Base-by-base conservation (phyloP, 2,113 vertebrate species). In the Craseonycteris thonglongyai region DNA sequence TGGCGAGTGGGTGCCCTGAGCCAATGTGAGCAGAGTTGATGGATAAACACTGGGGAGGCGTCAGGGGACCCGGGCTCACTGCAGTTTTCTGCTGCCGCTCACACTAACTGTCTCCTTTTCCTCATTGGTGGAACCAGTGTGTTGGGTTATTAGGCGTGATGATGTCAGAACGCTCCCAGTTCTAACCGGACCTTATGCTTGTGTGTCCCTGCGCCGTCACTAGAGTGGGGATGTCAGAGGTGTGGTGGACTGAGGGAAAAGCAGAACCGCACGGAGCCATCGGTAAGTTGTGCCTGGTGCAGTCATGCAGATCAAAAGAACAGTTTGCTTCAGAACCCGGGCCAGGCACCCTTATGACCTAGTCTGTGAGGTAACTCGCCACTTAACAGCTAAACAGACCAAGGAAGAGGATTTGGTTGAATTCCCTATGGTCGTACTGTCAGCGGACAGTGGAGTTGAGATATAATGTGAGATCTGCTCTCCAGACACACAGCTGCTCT, bases 181-280 rank as follows among this genome's bases (percentile, higher is more conserved):
- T 33, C 18, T 38, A 22, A 4, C 4, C 0, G 1, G 1, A 0
- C 24, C 26, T 35, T 10, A 3, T 45, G 2, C 16, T 47, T 26
- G 59, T 38, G 0, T 5, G 11, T 35, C 12, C 16, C 8, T 5
- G 18, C 8, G 3, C 14, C n/a, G 30, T 22, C 13, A 28, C 6
- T 12, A 10, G 6, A 16, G 21, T 7, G 42, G 33, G 40, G 16
- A 14, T 26, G 69, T 38, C 33, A 42, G n/a, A 90, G n/a, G 26
- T 49, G 21, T 5, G 28, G 56, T 38, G 68, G 76, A 38, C 69
- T 28, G 6, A 0, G 47, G 15, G 22, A 1, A 24, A 42, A 45
- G 24, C 35, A 61, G 33, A 61, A 35, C 68, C 59, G 30, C 19
- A 38, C 22, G 42, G 35, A 49, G 22, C 21, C 15, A 24, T 35